Conservation (phyloP, 2,888 invertebrate genomes). For the Lydus trimaculatus region DNA sequence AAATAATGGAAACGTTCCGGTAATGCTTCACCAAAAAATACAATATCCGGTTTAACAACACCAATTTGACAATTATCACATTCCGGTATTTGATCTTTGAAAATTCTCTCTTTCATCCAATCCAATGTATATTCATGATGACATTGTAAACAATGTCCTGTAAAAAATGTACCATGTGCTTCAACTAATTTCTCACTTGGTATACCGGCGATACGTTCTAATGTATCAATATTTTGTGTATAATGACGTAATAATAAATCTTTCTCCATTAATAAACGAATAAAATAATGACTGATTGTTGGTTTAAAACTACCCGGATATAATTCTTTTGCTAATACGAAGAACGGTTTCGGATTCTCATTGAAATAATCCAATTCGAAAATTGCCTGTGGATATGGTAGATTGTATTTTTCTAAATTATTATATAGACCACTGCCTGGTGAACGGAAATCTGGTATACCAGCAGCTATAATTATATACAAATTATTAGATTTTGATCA, state of each 20-base stretch:
- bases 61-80: constrained; percentile 72
- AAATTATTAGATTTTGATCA: not conserved
- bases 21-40: constrained; percentile 93
- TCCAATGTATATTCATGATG: constrained; percentile 73
- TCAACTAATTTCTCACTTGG: constrained; percentile 87
- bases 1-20: constrained; percentile 78
- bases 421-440: constrained; percentile 92
- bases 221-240: constrained; percentile 92
- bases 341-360: constrained; percentile 92
- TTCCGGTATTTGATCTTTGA: constrained; percentile 76
- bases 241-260: constrained; percentile 77
- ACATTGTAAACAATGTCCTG: constrained; percentile 86
- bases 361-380: constrained; percentile 90
- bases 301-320: constrained; percentile 89
- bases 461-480: constrained; percentile 74
- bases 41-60: constrained; percentile 93
- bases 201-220: constrained; percentile 87
- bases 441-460: constrained; percentile 96
- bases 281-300: constrained; percentile 90
- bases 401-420: constrained; percentile 88
- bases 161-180: constrained; percentile 93
- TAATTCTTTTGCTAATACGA: constrained; percentile 86
- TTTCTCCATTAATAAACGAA: constrained; percentile 84
- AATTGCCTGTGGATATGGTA: constrained; percentile 91
- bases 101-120: constrained; percentile 87